Percentiles rank a stretch among this genome's conserved stretches.
Evolutionary conservation across 1,140 invertebrate genomes (phyloP).

Genomic region (Dendrolimus punctatus): DNA sequence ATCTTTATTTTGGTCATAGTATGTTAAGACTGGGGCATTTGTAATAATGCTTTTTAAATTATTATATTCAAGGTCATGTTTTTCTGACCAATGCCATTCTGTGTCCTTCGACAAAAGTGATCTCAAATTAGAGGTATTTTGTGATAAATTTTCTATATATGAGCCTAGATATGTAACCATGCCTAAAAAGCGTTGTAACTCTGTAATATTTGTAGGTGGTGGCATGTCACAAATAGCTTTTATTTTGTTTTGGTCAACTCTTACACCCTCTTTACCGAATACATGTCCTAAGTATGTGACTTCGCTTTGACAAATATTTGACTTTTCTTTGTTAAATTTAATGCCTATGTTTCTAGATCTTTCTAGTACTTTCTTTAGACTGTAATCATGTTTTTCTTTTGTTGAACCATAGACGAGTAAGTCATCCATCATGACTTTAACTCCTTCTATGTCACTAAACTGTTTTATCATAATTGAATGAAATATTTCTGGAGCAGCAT

Average conservation of each 20-base stretch:
- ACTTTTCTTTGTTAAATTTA: constrained; percentile 52
- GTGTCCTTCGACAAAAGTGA: constrained; percentile 15
- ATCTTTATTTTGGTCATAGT: not conserved
- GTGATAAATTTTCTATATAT: too few species aligned
- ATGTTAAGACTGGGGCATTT: constrained; percentile 6
- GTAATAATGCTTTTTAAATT: constrained; percentile 15
- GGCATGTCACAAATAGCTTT: too few species aligned
- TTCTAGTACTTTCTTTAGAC: constrained; percentile 35
- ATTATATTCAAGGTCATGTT: constrained; percentile 8
- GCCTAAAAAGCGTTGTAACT: too few species aligned
- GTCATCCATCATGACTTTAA: constrained; percentile 27
- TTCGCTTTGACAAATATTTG: constrained; percentile 29
- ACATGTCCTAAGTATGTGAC: constrained; percentile 48
- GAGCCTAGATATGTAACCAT: too few species aligned
- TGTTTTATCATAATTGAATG: constrained; percentile 17
- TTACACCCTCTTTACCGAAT: too few species aligned
- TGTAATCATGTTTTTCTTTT: constrained; percentile 24
- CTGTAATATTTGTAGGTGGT: too few species aligned
- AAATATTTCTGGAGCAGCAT: constrained; percentile 53
- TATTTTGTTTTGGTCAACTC: too few species aligned
- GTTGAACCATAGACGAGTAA: constrained; percentile 15
- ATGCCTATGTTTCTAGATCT: constrained; percentile 34
- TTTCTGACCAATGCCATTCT: constrained; percentile 15
- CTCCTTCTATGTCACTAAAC: constrained; percentile 9
- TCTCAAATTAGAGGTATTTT: too few species aligned